Evolutionary conservation across 37 sponge, comb jelly and placozoan species (phyloP).

Genomic region (Chondrosia reniformis): DNA sequence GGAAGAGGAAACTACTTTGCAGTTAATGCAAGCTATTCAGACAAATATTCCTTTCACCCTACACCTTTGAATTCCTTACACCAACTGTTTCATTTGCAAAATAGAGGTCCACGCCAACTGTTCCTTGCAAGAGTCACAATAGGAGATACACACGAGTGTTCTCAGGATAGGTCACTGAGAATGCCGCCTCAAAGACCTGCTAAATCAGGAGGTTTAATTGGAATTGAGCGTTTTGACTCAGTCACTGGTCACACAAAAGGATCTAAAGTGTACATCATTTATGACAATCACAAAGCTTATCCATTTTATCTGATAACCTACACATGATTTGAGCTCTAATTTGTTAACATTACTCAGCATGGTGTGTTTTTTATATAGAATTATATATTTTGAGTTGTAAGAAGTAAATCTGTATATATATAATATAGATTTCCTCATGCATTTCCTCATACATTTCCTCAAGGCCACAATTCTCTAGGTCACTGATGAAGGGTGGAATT

Average conservation of each 20-base stretch:
- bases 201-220: neutral
- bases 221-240: slow-evolving; percentile 60
- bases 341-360: no score
- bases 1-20: slow-evolving; percentile 84
- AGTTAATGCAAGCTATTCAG: slow-evolving; percentile 70
- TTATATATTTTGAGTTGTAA: no score
- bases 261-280: slow-evolving; percentile 58
- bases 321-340: no score
- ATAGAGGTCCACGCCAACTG: slow-evolving; percentile 38
- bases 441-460: no score
- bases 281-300: slow-evolving; percentile 71
- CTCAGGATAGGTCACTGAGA: slow-evolving; percentile 40
- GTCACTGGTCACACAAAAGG: slow-evolving; percentile 59
- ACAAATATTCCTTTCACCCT: slow-evolving; percentile 32
- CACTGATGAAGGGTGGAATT: no score
- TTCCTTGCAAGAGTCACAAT: slow-evolving; percentile 51
- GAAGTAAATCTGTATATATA: no score
- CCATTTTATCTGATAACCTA: slow-evolving; percentile 79
- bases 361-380: no score
- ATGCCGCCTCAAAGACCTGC: slow-evolving; percentile 56
- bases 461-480: no score
- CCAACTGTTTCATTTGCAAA: neutral
- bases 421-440: no score
- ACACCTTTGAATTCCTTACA: no score
- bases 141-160: slow-evolving; percentile 31